phyloP scores from a whole-genome alignment of 2,113 vertebrate genomes.

The Callipepla squamata region DNA sequence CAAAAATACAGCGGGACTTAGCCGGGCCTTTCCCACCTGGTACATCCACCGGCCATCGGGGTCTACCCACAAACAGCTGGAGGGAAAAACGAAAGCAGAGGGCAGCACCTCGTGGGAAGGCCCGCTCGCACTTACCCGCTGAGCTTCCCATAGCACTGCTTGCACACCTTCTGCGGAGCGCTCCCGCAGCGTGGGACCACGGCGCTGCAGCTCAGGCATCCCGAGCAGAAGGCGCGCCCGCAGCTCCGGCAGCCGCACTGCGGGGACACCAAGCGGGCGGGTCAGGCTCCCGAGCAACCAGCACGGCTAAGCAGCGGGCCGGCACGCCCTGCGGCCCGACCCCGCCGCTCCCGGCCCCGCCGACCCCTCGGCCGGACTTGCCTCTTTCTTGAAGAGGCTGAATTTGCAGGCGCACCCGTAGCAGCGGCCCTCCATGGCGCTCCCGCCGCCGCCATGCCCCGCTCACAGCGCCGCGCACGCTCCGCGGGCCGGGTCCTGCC shows the following conservation, averaged over 20 bases:
- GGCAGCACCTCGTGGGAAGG: background rate
- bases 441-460: background rate
- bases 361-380: too few species aligned
- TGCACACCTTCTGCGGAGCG: conserved; percentile 92
- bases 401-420: too few species aligned
- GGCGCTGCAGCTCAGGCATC: conserved; percentile 86
- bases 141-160: conserved; percentile 86
- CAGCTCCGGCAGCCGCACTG: conserved; percentile 93
- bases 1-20: background rate
- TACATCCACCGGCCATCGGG: background rate
- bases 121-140: conserved; percentile 82
- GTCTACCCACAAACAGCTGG: background rate
- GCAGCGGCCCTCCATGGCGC: background rate
- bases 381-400: too few species aligned
- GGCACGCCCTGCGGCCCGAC: too few species aligned
- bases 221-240: conserved; percentile 88
- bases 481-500: too few species aligned
- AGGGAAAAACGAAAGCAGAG: background rate
- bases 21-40: background rate
- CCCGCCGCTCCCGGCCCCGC: too few species aligned
- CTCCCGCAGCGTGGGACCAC: conserved; percentile 84
- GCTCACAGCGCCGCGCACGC: background rate
- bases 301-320: too few species aligned
- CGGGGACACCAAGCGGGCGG: conserved; percentile 1
- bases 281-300: too few species aligned